Evolutionary conservation across 2,888 invertebrate genomes (phyloP), one percentile per base, ranked within the genome.

Genomic region (Tenthredo amoena): DNA sequence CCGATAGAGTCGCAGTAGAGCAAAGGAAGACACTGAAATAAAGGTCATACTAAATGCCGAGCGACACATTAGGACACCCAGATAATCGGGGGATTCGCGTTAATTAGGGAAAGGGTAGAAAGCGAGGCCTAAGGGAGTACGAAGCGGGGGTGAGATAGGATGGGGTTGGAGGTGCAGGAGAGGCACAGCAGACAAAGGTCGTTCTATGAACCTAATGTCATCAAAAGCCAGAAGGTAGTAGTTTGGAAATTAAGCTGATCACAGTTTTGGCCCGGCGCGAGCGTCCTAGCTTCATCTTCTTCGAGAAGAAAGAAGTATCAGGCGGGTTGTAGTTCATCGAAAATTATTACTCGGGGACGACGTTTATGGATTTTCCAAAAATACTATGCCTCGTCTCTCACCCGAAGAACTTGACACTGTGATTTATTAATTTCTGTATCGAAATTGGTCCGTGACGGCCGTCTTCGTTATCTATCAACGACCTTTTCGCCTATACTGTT

Each of bases 71-170:
- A 82, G 87, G 85, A 86, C 86, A 81, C 86, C 86, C 86, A 85
- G 86, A 86, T 86, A 85, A 87, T 87, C 86, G 87, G 85, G 85
- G 77, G 85, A 87, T 91, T 88, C 89, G 88, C 89, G 84, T 85
- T 87, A 87, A 87, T 86, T 87, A 87, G 86, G 86, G 83, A 85
- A 87, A 87, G 86, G 86, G 86, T 86, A 82, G 85, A 85, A 81
- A 84, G 84, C 58, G 62, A 84, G 83, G 62, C 85, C 84, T 85
- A 77, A 85, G 83, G 84, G 84, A 86, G 81, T 68, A 84, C 74
- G 76, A 68, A 85, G 58, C 18, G 82, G 47, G 43, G 84, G 47
- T 79, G 83, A 47, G 72, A 71, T 55, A 74, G 31, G 58, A 65
- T 47, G 50, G 43, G 65, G 71, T 79, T 77, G 21, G 18, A 68